Conservation (phyloP, 2,888 invertebrate species). For the Drosophila fungiperda region DNA sequence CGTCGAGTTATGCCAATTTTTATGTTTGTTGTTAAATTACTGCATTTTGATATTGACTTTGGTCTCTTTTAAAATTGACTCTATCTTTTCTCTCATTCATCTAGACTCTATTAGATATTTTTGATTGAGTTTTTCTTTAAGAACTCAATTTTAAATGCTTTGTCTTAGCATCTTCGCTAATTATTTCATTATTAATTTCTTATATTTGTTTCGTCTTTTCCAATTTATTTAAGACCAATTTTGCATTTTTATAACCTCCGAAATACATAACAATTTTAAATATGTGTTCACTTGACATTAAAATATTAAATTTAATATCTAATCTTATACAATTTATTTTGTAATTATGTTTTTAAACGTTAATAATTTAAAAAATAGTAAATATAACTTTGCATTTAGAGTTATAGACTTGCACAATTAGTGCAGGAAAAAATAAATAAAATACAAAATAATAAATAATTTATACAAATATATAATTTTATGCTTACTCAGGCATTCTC, state of each 20-base stretch:
- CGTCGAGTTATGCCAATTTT: neutral
- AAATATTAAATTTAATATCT: neutral
- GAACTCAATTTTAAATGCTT: neutral
- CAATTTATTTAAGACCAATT: neutral
- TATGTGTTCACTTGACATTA: fast-evolving
- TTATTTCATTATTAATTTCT: too few species aligned
- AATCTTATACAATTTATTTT: neutral
- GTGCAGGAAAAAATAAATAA: neutral
- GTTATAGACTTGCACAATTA: neutral
- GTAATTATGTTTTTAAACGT: neutral
- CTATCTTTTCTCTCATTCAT: too few species aligned
- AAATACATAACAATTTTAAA: neutral
- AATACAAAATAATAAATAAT: neutral
- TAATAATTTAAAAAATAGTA: neutral
- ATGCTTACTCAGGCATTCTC: too few species aligned
- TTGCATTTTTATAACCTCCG: neutral
- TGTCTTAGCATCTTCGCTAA: neutral
- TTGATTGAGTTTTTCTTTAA: neutral
- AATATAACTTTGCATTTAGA: neutral
- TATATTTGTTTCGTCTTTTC: neutral
- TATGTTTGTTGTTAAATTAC: neutral
- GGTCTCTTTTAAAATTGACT: too few species aligned
- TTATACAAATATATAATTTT: neutral
- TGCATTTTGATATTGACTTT: neutral
- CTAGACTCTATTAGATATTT: too few species aligned